Evolutionary conservation across 2,888 invertebrate genomes (phyloP), one percentile per base, ranked within the genome.

Genomic region (Sphaeridia pumilis): DNA sequence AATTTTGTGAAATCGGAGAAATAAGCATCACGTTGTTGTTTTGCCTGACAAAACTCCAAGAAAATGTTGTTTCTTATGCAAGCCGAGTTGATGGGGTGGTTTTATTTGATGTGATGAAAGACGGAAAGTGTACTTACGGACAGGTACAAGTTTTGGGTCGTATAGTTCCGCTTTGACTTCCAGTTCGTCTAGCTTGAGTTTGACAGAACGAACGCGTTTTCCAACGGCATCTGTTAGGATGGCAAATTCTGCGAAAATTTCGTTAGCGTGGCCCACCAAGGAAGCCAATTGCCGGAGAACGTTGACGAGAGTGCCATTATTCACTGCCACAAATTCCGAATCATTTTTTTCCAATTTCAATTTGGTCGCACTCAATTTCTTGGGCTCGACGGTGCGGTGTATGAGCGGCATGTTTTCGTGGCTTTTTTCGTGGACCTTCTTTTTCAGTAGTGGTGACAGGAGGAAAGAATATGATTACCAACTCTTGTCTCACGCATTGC

Each of bases 91-190:
- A n/a, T n/a, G n/a, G n/a, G n/a, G n/a, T n/a, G n/a, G n/a, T n/a
- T n/a, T n/a, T n/a, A n/a, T n/a, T n/a, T n/a, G n/a, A n/a, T n/a
- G n/a, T n/a, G n/a, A n/a, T n/a, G n/a, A n/a, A n/a, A n/a, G n/a
- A n/a, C n/a, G n/a, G n/a, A n/a, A 62, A 61, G 49, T 58, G 49
- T 76, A 90, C 90, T 90, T 77, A 90, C 90, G 89, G 77, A 90
- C 88, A 82, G 87, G 81, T 70, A 89, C 85, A 73, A 82, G 83
- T 77, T 87, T 88, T 57, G 90, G 88, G 73, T 90, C 87, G 73
- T 80, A 83, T 60, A 76, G 75, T 67, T 76, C 77, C 67, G 87
- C 82, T 67, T 78, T 77, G 65, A 78, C 79, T 69, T 83, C 82
- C 66, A 89, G 78, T 65, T 73, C 74, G 65, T 76, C 76, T 66